Evolutionary conservation across 2,888 invertebrate species (phyloP).

Genomic region (Venusia cambrica): DNA sequence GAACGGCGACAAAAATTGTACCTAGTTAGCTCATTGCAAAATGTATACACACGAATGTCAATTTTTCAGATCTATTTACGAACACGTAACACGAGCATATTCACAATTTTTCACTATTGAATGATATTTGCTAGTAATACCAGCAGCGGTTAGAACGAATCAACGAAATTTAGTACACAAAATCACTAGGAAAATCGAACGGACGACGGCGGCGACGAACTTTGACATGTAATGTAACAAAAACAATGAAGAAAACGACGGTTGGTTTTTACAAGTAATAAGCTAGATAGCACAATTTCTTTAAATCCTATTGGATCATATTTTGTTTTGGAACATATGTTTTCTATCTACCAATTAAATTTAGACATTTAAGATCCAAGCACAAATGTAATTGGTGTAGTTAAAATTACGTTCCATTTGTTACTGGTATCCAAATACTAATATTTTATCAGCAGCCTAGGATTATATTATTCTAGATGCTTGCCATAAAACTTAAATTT

Average conservation of each 20-base stretch:
- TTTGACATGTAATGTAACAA: too few relatives aligned
- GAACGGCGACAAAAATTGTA: slow-evolving; percentile 44
- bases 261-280: too few relatives aligned
- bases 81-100: slow-evolving; percentile 41
- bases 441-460: too few relatives aligned
- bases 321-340: slow-evolving; percentile 31
- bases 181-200: slow-evolving; percentile 41
- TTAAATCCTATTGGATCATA: slow-evolving; percentile 5
- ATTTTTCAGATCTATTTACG: slow-evolving; percentile 31
- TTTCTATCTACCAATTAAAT: slow-evolving; percentile 46
- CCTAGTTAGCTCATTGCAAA: slow-evolving; percentile 59
- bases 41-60: slow-evolving; percentile 38
- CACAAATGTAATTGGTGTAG: slow-evolving; percentile 30
- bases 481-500: too few relatives aligned
- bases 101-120: slow-evolving; percentile 40
- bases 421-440: too few relatives aligned
- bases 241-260: too few relatives aligned
- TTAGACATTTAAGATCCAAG: slow-evolving; percentile 56
- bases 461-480: too few relatives aligned
- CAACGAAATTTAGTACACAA: slow-evolving; percentile 41
- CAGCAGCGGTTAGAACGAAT: slow-evolving; percentile 40
- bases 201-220: too few relatives aligned
- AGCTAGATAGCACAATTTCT: slow-evolving; percentile 11
- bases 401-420: slow-evolving; percentile 36
- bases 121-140: slow-evolving; percentile 35